phyloP scores from a whole-genome alignment of 1,140 invertebrate genomes.

The Aphis gossypii region DNA sequence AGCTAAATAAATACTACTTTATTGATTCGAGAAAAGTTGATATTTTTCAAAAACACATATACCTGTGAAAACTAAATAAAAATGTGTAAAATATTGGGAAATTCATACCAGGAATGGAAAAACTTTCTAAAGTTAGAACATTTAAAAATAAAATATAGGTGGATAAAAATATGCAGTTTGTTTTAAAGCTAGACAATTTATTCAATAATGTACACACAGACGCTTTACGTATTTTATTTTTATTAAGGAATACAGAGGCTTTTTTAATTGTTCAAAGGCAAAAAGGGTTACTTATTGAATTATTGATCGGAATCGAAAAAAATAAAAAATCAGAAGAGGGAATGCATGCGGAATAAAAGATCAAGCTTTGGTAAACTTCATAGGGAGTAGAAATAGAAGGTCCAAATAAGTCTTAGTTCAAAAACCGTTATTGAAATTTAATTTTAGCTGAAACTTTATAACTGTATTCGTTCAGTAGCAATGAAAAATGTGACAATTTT shows the following conservation, averaged over 20 bases:
- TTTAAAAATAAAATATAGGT: constrained; percentile 23
- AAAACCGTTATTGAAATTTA: background rate
- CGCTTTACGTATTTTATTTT: constrained; percentile 59
- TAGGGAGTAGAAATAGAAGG: too few relatives aligned
- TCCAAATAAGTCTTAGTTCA: too few relatives aligned
- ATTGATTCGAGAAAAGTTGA: constrained; percentile 5
- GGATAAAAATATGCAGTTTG: constrained; percentile 59
- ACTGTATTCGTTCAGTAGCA: background rate
- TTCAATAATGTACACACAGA: constrained; percentile 62
- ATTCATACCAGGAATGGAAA: constrained; percentile 39
- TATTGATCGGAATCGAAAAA: constrained; percentile 22
- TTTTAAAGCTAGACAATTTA: constrained; percentile 59
- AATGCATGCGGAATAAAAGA: background rate
- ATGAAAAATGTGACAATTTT: background rate
- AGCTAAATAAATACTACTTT: background rate
- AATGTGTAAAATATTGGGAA: constrained; percentile 59
- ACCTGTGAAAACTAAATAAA: constrained; percentile 41
- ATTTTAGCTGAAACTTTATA: background rate
- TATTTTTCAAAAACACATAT: constrained; percentile 30
- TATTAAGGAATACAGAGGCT: constrained; percentile 59
- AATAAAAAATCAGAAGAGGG: constrained; percentile 42
- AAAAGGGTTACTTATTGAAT: constrained; percentile 43
- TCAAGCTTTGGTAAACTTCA: background rate
- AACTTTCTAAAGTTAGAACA: background rate
- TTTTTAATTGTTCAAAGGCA: constrained; percentile 59